A percentile compares a stretch with the other conserved stretches of the same genome.
Evolutionary conservation across 2,888 invertebrate genomes (phyloP).

Genomic region (Colletes collaris): DNA sequence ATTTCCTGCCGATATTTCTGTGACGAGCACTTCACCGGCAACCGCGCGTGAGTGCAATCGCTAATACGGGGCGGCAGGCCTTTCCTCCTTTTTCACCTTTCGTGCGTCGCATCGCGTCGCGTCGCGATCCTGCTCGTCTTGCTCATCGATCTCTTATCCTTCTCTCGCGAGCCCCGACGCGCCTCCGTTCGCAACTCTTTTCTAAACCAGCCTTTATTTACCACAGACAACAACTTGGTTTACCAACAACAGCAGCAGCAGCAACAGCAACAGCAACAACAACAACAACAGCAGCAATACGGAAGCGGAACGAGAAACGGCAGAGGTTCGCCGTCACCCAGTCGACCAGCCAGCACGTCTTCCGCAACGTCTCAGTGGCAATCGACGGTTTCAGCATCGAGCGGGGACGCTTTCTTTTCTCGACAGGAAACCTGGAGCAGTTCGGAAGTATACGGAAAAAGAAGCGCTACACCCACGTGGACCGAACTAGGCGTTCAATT

Average conservation of each 20-base stretch:
- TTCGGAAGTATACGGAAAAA: slow-evolving; percentile 68
- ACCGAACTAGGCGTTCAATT: slow-evolving; percentile 76
- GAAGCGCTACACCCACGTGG: slow-evolving; percentile 77
- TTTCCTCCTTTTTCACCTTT: slow-evolving; percentile 32
- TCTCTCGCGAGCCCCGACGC: too few species aligned
- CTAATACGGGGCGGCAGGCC: slow-evolving; percentile 68
- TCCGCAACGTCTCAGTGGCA: slow-evolving; percentile 75
- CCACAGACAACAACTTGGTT: slow-evolving; percentile 54
- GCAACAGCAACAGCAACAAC: slow-evolving; percentile 70
- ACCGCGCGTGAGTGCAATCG: slow-evolving; percentile 80
- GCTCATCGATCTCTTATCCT: too few species aligned
- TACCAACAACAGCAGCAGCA: slow-evolving; percentile 75
- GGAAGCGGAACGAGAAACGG: slow-evolving; percentile 64
- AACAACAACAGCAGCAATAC: slow-evolving; percentile 74
- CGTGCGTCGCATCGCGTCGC: too few species aligned
- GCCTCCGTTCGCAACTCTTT: too few species aligned
- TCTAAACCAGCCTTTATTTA: neutral
- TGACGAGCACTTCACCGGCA: slow-evolving; percentile 76
- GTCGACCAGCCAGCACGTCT: slow-evolving; percentile 75
- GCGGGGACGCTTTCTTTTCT: slow-evolving; percentile 55
- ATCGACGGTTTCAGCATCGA: slow-evolving; percentile 53
- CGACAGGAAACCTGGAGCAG: slow-evolving; percentile 73
- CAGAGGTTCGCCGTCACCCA: slow-evolving; percentile 73
- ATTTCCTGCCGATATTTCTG: slow-evolving; percentile 79
- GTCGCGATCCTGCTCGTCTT: neutral